Evolutionary conservation across 2,888 invertebrate species (phyloP), one percentile per base, ranked within the genome.

Genomic region (Drosophila bunnanda): DNA sequence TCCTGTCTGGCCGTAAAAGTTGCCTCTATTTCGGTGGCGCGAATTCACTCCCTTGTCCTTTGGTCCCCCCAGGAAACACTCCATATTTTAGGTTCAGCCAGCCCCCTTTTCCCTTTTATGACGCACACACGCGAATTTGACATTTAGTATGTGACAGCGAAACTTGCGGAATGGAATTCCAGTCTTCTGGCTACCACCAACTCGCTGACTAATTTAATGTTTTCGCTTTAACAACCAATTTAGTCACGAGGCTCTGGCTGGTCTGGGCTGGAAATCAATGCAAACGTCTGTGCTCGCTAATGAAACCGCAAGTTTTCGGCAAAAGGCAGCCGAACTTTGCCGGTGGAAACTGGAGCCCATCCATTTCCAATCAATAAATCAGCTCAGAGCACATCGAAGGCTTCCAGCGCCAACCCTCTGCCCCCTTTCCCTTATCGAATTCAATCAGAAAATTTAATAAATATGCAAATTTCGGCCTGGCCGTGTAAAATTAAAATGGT

Each of bases 381-480:
- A 59, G 50, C 34, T 54, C 50, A 55, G 54, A 15, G 59, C 30
- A 30, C 30, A 34, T 59, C 48, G 50, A 32, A 12, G 41, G 59
- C 9, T 57, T 57, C 36, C 43, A 30, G 13, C 22, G 20, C 46
- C 39, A 32, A 3, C 43, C 4, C 15, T 9, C 25, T 7, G 44
- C 25, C 46, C 44, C 41, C 28, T 46, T 41, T 46, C 30, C 62
- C 46, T 73, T 75, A 86, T 83, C 83, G 70, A 75, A 75, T 78
- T 74, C 79, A 83, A 86, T 86, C 83, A 69, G 53, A 71, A 75
- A 88, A 83, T 86, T 82, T 80, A 88, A 83, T 83, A 83, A 88
- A 86, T 78, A 88, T 88, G 83, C 81, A 88, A 83, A 83, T 83
- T 88, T 50, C 1, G 39, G 25, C 39, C 54, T 48, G 53, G 39